phyloP scores from a whole-genome alignment of 1,140 invertebrate species.

The Idris sp. region DNA sequence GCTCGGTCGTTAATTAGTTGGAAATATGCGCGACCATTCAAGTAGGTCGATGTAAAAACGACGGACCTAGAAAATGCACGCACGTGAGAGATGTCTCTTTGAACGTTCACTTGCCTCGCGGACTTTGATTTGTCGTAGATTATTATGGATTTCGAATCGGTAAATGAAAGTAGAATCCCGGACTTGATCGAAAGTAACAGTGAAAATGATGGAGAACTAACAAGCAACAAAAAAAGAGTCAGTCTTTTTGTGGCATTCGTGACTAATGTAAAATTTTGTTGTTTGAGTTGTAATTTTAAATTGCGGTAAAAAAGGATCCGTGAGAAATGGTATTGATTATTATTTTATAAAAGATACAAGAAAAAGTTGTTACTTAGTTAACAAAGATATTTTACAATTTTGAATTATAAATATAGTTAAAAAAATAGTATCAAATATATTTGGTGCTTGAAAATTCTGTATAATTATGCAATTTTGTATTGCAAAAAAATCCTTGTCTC shows the following conservation, averaged over 20 bases:
- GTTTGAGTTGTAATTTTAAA: slow-evolving; percentile 4
- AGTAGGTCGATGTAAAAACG: slow-evolving; percentile 37
- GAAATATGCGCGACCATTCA: slow-evolving; percentile 22
- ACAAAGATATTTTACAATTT: no score
- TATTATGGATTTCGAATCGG: slow-evolving; percentile 57
- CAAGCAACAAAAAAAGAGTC: no score
- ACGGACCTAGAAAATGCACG: slow-evolving; percentile 44
- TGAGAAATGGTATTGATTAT: no score
- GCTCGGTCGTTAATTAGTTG: slow-evolving; percentile 12
- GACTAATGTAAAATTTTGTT: slow-evolving; percentile 5
- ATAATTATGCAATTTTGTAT: no score
- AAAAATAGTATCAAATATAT: no score
- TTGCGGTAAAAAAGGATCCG: not conserved
- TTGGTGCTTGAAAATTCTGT: no score
- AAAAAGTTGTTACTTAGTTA: no score
- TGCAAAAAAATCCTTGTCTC: no score
- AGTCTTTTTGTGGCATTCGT: slow-evolving; percentile 18
- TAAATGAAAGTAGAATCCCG: slow-evolving; percentile 53
- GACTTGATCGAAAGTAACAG: slow-evolving; percentile 44
- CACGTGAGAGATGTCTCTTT: slow-evolving; percentile 38
- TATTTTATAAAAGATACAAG: no score
- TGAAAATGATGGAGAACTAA: slow-evolving; percentile 31
- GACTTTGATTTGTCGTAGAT: slow-evolving; percentile 54
- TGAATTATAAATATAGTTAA: no score
- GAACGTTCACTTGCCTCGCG: slow-evolving; percentile 27